A percentile compares a stretch with the other conserved stretches of the same genome.
Conservation (phyloP, 1,140 invertebrate genomes). For the Nasonia longicornis region DNA sequence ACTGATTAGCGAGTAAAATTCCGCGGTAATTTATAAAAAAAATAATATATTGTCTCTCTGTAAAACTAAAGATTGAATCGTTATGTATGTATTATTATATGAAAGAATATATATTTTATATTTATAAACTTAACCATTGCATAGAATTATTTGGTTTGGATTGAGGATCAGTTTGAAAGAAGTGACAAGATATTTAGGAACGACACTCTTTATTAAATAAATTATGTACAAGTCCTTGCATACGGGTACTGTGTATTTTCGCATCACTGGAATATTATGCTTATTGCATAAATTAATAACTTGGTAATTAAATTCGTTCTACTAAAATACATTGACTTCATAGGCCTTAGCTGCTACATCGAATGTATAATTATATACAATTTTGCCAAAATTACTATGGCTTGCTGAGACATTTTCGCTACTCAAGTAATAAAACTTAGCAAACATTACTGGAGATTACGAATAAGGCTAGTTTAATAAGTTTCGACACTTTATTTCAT, state of each 20-base stretch:
- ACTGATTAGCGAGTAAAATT: constrained; percentile 39
- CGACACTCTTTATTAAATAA: constrained; percentile 67
- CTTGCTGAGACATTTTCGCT: constrained; percentile 41
- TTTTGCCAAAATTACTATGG: constrained; percentile 48
- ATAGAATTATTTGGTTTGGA: not conserved
- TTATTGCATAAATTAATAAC: constrained; percentile 64
- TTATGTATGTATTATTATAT: not conserved
- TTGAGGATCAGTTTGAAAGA: constrained; percentile 4
- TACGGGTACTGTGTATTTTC: constrained; percentile 53
- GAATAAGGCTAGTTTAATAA: constrained; percentile 40
- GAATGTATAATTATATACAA: constrained; percentile 59
- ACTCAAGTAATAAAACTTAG: constrained; percentile 47
- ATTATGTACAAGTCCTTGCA: constrained; percentile 64
- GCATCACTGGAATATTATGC: constrained; percentile 60
- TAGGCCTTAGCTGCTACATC: constrained; percentile 63
- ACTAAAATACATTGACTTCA: constrained; percentile 67
- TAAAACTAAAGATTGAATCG: no score
- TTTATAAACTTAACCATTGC: not conserved
- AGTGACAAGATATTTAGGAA: constrained; percentile 51
- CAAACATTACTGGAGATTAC: constrained; percentile 45
- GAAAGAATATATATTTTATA: not conserved
- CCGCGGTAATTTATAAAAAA: no score
- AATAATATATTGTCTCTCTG: no score
- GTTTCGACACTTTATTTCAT: constrained; percentile 35
- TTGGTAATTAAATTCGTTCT: constrained; percentile 61